Evolutionary conservation across 2,888 invertebrate genomes (phyloP), one percentile per base, ranked within the genome.

Genomic region (Ligdia adustata): DNA sequence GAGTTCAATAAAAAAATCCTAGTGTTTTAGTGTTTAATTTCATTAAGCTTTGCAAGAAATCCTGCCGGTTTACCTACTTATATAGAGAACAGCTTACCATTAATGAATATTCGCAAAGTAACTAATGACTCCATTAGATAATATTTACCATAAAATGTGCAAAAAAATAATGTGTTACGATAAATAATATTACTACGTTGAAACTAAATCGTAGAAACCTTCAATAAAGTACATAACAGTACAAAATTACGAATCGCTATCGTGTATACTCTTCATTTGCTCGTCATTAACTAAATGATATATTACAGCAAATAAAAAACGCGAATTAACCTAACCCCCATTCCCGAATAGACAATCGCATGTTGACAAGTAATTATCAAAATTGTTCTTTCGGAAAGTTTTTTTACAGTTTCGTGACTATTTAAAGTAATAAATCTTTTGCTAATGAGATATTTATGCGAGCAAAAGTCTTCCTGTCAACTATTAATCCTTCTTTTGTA

Each of bases 381-480:
- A 83, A 72, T 63, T 75, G 69, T 80, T 80, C 75, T 73, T 74
- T 79, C 81, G 69, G 61, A 66, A 84, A 84, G 64, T 80, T 87
- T 87, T 82, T 83, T 84, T 74, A 71, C 69, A 77, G 69, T 83
- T 75, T 77, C 90, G 88, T 89, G 90, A 88, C 87, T 82, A 77
- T 70, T 79, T 58, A 68, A 68, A 74, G 78, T 75, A 74, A 87
- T 90, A 89, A 90, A 90, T 90, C 89, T 87, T 79, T 57, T 50
- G 51, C 75, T 90, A 89, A 90, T 87, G 90, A 90, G 90, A 80
- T 89, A 88, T 89, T 89, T 89, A 89, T 89, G 84, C 86, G 83
- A 76, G 60, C 66, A 52, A 58, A 61, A 69, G 69, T 70, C 77
- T 79, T 75, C 71, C 83, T 83, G 84, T 80, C 84, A 78, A 77